Evolutionary conservation across 1,140 invertebrate genomes (phyloP).

Genomic region (Drosophila bocki): DNA sequence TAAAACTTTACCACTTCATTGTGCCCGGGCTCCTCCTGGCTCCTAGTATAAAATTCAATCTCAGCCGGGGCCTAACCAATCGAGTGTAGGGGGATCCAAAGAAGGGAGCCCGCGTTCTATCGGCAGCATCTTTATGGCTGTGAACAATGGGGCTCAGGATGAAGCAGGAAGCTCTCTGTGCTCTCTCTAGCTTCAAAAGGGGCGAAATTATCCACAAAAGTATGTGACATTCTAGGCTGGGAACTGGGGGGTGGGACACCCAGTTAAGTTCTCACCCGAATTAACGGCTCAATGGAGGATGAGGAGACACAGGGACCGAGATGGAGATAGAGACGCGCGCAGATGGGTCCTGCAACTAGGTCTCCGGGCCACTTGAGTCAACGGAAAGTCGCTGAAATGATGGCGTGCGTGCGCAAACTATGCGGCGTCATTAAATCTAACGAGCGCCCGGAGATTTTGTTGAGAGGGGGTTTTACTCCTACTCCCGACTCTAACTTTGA

Average conservation of each 20-base stretch:
- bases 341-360: constrained; percentile 54
- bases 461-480: background rate
- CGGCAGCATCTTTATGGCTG: constrained; percentile 70
- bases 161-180: constrained; percentile 28
- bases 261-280: constrained; percentile 74
- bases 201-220: constrained; percentile 41
- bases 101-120: constrained; percentile 30
- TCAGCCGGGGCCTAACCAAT: constrained; percentile 28
- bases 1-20: constrained; percentile 76
- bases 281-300: constrained; percentile 78
- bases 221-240: constrained; percentile 45
- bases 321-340: constrained; percentile 29
- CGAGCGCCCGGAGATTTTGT: constrained; percentile 55
- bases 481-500: background rate
- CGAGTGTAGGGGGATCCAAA: constrained; percentile 2
- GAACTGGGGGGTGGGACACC: constrained; percentile 8
- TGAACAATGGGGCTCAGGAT: constrained; percentile 49
- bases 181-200: background rate
- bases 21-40: constrained; percentile 18
- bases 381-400: constrained; percentile 63
- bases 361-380: constrained; percentile 63
- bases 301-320: constrained; percentile 28
- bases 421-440: constrained; percentile 82
- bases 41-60: constrained; percentile 32
- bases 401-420: constrained; percentile 82